Conservation (phyloP, 2,797 vertebrate genomes). For the Psittacula echo region DNA sequence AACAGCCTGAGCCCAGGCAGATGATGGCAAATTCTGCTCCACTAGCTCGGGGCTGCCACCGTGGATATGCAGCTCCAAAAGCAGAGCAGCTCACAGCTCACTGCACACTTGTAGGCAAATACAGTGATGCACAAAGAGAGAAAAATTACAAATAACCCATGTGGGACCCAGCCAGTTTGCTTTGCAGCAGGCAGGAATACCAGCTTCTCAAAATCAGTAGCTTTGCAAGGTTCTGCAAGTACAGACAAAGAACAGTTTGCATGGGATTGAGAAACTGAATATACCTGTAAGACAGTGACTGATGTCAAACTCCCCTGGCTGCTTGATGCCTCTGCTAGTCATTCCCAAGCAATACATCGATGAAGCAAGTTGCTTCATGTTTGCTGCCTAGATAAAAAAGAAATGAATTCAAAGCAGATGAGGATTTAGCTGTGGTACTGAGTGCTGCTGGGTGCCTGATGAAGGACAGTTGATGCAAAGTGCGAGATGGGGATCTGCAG, state of each 20-base stretch:
- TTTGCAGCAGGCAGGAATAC: neutral
- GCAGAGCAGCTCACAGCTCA: neutral
- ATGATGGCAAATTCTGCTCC: neutral
- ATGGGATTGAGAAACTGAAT: conserved; percentile 63
- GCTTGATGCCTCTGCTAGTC: conserved; percentile 26
- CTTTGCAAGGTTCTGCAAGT: conserved; percentile 51
- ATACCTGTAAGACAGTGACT: conserved; percentile 45
- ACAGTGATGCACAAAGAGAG: neutral
- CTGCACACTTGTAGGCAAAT: neutral
- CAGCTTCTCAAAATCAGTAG: conserved; percentile 3
- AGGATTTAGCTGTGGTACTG: neutral
- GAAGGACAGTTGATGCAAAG: neutral
- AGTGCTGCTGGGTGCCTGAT: neutral
- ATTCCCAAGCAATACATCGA: conserved; percentile 23
- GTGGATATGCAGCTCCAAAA: neutral
- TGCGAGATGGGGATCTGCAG: neutral
- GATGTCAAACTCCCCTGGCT: conserved; percentile 56
- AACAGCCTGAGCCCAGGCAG: neutral
- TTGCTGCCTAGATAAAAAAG: conserved; percentile 32
- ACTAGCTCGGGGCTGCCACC: neutral
- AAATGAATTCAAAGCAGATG: neutral
- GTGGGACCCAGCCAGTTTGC: neutral
- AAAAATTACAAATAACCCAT: neutral
- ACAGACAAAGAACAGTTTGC: conserved; percentile 36
- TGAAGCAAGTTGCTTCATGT: conserved; percentile 68